phyloP scores from a whole-genome alignment of 2,113 vertebrate genomes.

The Mohoua ochrocephala region DNA sequence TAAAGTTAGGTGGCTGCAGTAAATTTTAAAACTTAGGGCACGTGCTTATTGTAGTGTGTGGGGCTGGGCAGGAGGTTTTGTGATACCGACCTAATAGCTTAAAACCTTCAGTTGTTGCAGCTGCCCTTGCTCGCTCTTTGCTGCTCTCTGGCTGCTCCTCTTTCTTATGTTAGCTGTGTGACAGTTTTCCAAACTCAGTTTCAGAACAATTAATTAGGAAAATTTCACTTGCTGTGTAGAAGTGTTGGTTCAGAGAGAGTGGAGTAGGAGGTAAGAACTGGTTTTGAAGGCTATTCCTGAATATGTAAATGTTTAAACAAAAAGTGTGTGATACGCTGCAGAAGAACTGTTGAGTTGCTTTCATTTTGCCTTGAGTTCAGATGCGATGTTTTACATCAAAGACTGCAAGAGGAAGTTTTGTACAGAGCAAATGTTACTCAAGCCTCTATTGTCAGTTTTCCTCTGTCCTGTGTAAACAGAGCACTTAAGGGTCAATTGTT shows the following conservation, averaged over 20 bases:
- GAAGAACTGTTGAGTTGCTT: background rate
- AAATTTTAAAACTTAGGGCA: background rate
- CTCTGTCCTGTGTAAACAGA: background rate
- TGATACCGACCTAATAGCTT: background rate
- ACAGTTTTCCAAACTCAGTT: background rate
- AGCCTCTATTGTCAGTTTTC: background rate
- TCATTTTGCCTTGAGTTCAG: background rate
- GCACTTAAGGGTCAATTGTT: background rate
- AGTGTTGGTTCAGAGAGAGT: background rate
- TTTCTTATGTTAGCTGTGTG: background rate
- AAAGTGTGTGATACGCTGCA: background rate
- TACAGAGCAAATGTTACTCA: background rate
- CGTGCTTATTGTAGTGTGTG: background rate
- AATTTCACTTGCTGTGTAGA: background rate
- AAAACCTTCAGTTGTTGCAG: background rate
- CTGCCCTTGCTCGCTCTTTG: background rate
- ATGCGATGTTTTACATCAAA: constrained; percentile 6
- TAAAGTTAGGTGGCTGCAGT: background rate
- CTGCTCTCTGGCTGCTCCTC: background rate
- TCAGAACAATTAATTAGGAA: background rate
- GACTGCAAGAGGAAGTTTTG: background rate
- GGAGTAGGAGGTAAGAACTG: background rate
- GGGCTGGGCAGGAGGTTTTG: background rate
- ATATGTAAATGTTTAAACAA: background rate
- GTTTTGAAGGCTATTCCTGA: background rate